Evolutionary conservation across 2,888 invertebrate species (phyloP), one percentile per base, ranked within the genome.

Genomic region (Dicyrtomina minuta): DNA sequence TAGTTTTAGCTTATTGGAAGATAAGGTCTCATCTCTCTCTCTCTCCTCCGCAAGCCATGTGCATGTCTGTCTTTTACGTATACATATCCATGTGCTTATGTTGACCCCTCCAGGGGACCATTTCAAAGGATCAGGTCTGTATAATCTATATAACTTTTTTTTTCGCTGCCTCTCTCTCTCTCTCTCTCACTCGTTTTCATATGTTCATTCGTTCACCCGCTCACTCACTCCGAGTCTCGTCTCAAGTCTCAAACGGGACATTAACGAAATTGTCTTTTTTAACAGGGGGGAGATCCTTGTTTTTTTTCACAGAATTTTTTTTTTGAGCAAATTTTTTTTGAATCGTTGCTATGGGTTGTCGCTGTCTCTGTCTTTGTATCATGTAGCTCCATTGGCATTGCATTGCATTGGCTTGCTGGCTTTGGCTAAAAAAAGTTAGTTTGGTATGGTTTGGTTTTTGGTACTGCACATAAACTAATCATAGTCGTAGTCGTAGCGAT

Each of bases 211-310:
- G n/a, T n/a, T n/a, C n/a, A n/a, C n/a, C n/a, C n/a, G n/a, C n/a
- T n/a, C 56, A 56, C 39, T 3, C 56, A 46, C 33, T 58, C 20
- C 59, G 12, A 27, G 43, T 41, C 44, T 51, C 51, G 55, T 46
- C 49, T 46, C 33, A n/a, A 49, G 70, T 73, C 75, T 75, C 75
- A 65, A 56, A 74, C 71, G 75, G 70, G 69, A 76, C 76, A 76
- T 76, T 76, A 74, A 76, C 74, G 70, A 76, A 76, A 76, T 76
- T 76, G 76, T 74, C 72, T 76, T 76, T 76, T 74, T 76, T 60
- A 53, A 66, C 66, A 44, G 58, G 56, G 61, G 61, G 61, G 61
- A 61, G 46, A 59, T 59, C n/a, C 22, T 8, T 53, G 51, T 27
- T 56, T 56, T 53, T n/a, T 27, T 55, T 26, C 53, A 26, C 4